These are phyloP conservation scores for Trichoplusia ni DNA, from an alignment of 1,140 invertebrate genomes.

Conservation along the genomic window DNA sequence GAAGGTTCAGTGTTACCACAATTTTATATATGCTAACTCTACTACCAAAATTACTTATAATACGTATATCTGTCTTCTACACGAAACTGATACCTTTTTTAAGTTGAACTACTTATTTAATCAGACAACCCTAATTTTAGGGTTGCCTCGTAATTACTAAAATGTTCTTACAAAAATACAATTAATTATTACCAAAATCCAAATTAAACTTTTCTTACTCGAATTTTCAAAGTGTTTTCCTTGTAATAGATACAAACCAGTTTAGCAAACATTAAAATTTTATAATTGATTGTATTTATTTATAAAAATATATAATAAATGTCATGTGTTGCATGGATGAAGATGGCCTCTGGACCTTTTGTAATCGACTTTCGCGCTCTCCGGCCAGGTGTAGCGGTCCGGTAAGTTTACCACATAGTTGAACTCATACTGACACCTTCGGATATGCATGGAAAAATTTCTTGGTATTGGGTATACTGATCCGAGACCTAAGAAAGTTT, in stretches of 20 bases:
- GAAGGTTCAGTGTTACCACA: no score
- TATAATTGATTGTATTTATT: background rate
- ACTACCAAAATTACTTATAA: no score
- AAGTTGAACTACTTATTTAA: no score
- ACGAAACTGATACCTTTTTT: no score
- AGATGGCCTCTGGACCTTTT: slow-evolving; percentile 37
- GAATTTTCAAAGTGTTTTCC: no score
- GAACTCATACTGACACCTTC: slow-evolving; percentile 87
- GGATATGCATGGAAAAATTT: slow-evolving; percentile 87
- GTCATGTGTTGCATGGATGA: slow-evolving; percentile 17
- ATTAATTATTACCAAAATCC: no score
- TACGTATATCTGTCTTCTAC: no score
- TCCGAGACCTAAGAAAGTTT: slow-evolving; percentile 44
- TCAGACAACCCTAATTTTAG: no score
- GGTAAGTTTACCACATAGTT: slow-evolving; percentile 89
- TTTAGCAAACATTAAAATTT: background rate
- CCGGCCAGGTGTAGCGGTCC: slow-evolving; percentile 86
- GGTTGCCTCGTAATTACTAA: no score
- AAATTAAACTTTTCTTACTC: background rate
- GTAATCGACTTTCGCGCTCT: slow-evolving; percentile 37
- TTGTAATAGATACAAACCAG: background rate
- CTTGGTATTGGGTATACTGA: slow-evolving; percentile 88
- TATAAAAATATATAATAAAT: background rate
- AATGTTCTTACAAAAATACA: no score
- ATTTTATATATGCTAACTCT: no score